Conservation (phyloP, 2,888 invertebrate species). For the Gastracanthus pulcherrimus region DNA sequence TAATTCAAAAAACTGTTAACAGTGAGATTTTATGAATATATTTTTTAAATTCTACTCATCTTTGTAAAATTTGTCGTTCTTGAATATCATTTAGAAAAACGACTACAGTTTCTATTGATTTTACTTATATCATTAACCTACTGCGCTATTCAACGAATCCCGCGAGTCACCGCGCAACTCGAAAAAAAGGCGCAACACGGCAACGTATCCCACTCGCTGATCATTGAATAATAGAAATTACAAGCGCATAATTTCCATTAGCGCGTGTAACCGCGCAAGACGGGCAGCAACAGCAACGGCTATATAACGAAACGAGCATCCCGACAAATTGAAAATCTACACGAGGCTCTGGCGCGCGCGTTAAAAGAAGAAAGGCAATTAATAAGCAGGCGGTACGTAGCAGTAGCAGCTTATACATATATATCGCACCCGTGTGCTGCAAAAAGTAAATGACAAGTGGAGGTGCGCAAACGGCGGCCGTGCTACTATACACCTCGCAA, state of each 20-base stretch:
- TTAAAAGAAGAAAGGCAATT: conserved; percentile 41
- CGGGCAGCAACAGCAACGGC: no score
- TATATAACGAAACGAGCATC: background rate
- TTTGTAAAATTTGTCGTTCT: no score
- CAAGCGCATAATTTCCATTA: conserved; percentile 16
- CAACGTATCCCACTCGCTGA: no score
- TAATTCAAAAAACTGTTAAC: no score
- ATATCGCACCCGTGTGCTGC: background rate
- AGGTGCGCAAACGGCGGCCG: background rate
- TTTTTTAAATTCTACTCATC: no score
- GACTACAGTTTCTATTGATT: no score
- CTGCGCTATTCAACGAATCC: no score
- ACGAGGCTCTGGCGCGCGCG: background rate
- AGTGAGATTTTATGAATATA: no score
- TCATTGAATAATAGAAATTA: conserved; percentile 33
- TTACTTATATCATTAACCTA: background rate
- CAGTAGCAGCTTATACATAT: background rate
- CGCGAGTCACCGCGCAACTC: background rate
- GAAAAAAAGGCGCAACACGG: background rate
- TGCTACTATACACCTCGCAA: no score
- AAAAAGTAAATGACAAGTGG: conserved; percentile 36
- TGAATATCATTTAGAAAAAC: no score
- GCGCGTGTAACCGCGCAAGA: background rate
- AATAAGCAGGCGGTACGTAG: conserved; percentile 36
- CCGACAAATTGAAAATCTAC: conserved; percentile 47